Conservation (phyloP, 2,113 vertebrate genomes). For the Petroica traversi region DNA sequence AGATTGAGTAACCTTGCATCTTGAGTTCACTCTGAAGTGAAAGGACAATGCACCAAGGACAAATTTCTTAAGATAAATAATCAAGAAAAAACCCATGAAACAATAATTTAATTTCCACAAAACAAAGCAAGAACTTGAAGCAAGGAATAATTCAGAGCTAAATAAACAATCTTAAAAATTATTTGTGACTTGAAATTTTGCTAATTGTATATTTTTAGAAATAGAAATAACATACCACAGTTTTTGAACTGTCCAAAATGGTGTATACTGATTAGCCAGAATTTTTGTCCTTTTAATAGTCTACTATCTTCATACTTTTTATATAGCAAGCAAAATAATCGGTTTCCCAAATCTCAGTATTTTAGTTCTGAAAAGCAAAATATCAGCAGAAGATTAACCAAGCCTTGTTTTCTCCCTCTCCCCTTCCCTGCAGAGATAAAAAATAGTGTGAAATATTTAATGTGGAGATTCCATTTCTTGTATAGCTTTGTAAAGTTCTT, state of each 20-base stretch:
- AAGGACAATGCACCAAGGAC: not conserved
- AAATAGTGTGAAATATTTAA: not conserved
- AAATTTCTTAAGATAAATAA: not conserved
- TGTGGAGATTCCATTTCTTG: not conserved
- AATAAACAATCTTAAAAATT: not conserved
- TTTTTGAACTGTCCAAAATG: constrained; percentile 25
- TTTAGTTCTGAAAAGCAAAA: not conserved
- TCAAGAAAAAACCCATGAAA: not conserved
- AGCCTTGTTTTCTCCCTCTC: not conserved
- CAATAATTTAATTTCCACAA: not conserved
- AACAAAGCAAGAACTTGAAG: not conserved
- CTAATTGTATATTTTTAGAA: not conserved
- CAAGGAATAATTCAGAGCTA: not conserved
- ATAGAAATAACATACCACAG: not conserved
- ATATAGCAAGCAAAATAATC: not conserved
- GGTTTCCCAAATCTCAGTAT: not conserved
- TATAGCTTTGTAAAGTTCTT: not conserved
- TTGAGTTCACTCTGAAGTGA: constrained; percentile 10
- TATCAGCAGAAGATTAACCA: not conserved
- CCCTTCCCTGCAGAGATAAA: not conserved
- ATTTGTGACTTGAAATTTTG: not conserved
- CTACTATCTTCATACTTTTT: not conserved
- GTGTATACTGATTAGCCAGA: not conserved
- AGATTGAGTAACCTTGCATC: not conserved
- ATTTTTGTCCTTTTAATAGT: not conserved